These are phyloP conservation scores for Zoanthus sansibaricus DNA, from an alignment of 92 coral and sea anemone species.

Conservation along the genomic window DNA sequence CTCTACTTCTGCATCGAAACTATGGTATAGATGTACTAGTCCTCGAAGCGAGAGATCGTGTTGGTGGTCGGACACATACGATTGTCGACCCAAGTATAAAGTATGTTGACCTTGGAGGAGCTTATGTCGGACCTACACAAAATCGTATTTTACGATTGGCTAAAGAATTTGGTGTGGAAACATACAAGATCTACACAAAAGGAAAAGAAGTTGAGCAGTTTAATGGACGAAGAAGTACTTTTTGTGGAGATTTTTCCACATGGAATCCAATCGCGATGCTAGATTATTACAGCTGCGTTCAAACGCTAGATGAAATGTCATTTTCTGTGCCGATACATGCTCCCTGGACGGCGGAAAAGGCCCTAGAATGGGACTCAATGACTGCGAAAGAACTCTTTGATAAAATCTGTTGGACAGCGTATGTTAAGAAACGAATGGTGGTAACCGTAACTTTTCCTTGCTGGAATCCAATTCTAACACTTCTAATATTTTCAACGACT, in stretches of 20 bases:
- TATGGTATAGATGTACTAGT: conserved; percentile 74
- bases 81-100: conserved; percentile 77
- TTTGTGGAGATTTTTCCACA: conserved; percentile 82
- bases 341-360: conserved; percentile 91
- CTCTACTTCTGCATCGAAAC: conserved; percentile 72
- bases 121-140: conserved; percentile 96
- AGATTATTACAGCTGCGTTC: conserved; percentile 82
- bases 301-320: conserved; percentile 80
- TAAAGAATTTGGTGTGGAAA: conserved; percentile 87
- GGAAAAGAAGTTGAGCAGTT: conserved; percentile 87
- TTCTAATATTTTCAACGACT: too few species aligned
- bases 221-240: conserved; percentile 73
- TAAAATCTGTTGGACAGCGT: conserved; percentile 85
- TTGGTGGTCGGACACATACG: conserved; percentile 98
- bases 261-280: conserved; percentile 93
- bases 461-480: too few species aligned
- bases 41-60: conserved; percentile 94
- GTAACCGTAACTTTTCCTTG: too few species aligned
- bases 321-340: conserved; percentile 71
- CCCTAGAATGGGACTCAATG: conserved; percentile 91
- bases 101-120: conserved; percentile 94
- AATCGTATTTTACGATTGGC: conserved; percentile 93
- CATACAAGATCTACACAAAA: conserved; percentile 78
- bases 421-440: conserved; percentile 85
- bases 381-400: conserved; percentile 91